Base-by-base conservation (phyloP, 35 echinoderm and acorn worm species). In the Diadema setosum region DNA sequence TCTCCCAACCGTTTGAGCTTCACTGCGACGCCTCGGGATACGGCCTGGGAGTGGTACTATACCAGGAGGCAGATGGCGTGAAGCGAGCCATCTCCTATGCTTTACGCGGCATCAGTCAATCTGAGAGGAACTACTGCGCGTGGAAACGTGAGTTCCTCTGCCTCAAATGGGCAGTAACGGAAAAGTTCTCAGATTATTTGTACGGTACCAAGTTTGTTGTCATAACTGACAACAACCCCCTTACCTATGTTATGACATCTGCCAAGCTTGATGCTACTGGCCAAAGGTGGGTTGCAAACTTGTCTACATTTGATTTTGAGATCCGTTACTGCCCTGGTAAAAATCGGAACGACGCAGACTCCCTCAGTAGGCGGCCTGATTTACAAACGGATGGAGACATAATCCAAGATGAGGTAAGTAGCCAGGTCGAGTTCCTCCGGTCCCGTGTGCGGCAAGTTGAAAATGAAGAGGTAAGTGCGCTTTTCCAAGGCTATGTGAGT, bases 181-280 rank as follows among this genome's bases (percentile, higher is more conserved):
- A 85, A 2, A 85, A 91, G 23, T 85, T 85, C 39, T 16, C 57
- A 25, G 81, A 70, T 35, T 91, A 95, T 48, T 44, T 84, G 42
- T 91, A 84, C 80, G 93, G 83, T 26, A 69, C 31, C 35, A 46
- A 83, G 58, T 91, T 95, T 59, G 23, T 26, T 9, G 93, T 94
- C 37, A 59, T 89, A 33, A 93, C 91, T 24, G 91, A 93, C 40
- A 93, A 93, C 42, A 93, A 93, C 37, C 91, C 91, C 43, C 43
- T 88, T 27, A 93, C 91, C 4, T 93, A 84, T 74, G 60, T 89
- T 14, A 37, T 93, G 33, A 89, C 85, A 5, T 59, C 86, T 32
- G 85, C 78, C 59, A 93, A 89, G 44, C 39, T 86, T 26, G 43
- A 91, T 65, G 88, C 87, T 2, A 81, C 81, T 37, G 88, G 88